These are phyloP conservation scores for Styela plicata DNA, from an alignment of 23 tunicate genomes.

Conservation along the genomic window DNA sequence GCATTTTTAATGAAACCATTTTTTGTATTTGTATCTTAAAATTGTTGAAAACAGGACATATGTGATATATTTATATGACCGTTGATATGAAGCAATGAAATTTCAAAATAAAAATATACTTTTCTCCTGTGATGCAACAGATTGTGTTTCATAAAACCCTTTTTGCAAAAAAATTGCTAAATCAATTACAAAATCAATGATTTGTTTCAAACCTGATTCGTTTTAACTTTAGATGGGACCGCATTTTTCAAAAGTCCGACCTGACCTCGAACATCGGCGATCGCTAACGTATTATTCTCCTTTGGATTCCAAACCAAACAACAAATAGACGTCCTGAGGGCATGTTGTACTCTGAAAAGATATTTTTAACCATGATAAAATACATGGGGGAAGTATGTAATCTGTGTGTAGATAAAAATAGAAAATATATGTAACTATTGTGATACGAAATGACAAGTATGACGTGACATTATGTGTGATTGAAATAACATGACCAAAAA, in stretches of 20 bases:
- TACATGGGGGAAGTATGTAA: not conserved
- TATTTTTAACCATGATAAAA: not conserved
- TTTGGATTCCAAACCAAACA: conserved; percentile 79
- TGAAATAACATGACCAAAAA: too few species aligned
- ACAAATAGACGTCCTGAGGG: conserved; percentile 43
- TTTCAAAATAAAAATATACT: not conserved
- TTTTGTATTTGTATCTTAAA: too few species aligned
- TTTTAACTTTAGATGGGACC: conserved; percentile 4
- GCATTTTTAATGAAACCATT: too few species aligned
- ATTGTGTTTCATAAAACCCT: not conserved
- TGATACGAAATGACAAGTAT: too few species aligned
- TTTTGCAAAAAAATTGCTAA: too few species aligned
- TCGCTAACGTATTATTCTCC: conserved; percentile 64
- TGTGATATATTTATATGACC: too few species aligned
- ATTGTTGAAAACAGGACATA: too few species aligned
- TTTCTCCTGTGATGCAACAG: not conserved
- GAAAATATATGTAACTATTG: not conserved
- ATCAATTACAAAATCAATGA: too few species aligned
- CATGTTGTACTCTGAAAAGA: conserved; percentile 47
- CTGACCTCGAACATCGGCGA: conserved; percentile 76
- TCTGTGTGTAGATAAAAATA: not conserved
- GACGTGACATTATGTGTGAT: too few species aligned
- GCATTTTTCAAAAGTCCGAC: conserved; percentile 62
- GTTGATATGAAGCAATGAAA: too few species aligned
- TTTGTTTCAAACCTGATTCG: conserved; percentile 8